Evolutionary conservation across 92 coral and sea anemone genomes (phyloP).

Genomic region (Porites evermanni): DNA sequence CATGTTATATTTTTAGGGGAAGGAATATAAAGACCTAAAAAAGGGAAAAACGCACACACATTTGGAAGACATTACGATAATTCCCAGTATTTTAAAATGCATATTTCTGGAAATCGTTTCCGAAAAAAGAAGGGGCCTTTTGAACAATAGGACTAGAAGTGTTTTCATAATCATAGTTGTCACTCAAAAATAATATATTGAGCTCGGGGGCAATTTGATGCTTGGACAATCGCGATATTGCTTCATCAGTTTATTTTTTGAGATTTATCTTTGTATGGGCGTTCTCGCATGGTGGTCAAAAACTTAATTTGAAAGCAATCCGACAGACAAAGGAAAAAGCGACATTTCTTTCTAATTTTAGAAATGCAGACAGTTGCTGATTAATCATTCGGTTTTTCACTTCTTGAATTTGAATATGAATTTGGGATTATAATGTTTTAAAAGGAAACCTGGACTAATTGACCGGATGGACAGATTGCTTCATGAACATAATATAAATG

Average conservation of each 20-base stretch:
- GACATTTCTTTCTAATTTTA: neutral
- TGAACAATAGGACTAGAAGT: too few species aligned
- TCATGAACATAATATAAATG: neutral
- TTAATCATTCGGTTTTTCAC: constrained; percentile 13
- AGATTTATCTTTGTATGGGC: neutral
- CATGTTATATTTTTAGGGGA: too few species aligned
- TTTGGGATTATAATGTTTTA: constrained; percentile 16
- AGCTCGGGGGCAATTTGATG: too few species aligned
- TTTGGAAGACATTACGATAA: too few species aligned
- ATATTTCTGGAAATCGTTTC: too few species aligned
- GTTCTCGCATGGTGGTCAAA: neutral
- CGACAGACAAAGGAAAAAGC: neutral
- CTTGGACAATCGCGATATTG: too few species aligned
- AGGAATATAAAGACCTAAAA: too few species aligned
- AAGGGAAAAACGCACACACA: too few species aligned
- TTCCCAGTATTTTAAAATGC: too few species aligned
- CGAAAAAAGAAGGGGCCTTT: too few species aligned
- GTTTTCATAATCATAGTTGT: too few species aligned
- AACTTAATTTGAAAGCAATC: neutral
- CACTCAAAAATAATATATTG: too few species aligned
- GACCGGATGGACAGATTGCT: constrained; percentile 39
- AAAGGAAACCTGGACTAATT: constrained; percentile 27
- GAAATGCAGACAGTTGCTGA: neutral
- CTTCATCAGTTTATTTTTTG: neutral
- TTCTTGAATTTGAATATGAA: constrained; percentile 33